Percentiles rank a stretch among this genome's conserved stretches.
Evolutionary conservation across 2,888 invertebrate genomes (phyloP).

Genomic region (Zelleria hepariella): DNA sequence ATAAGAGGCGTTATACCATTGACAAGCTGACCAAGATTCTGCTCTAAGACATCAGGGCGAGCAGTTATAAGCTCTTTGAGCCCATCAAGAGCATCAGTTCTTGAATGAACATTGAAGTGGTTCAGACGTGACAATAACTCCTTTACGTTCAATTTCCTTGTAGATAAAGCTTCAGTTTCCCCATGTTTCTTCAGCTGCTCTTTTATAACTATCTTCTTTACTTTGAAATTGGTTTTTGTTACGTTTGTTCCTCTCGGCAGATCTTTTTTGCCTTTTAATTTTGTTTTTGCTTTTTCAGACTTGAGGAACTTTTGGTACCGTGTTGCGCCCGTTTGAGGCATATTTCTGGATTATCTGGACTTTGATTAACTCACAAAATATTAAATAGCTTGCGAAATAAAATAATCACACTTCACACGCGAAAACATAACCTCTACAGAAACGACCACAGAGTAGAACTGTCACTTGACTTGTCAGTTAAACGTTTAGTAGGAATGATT

Average conservation of each 20-base stretch:
- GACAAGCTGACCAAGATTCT: constrained; percentile 77
- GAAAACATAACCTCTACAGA: not conserved
- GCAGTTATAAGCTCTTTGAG: constrained; percentile 65
- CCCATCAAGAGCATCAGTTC: constrained; percentile 76
- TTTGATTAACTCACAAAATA: too few species aligned
- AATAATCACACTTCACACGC: not conserved
- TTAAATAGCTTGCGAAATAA: not conserved
- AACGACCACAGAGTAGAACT: too few species aligned
- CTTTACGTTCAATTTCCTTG: constrained; percentile 78
- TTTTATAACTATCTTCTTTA: constrained; percentile 86
- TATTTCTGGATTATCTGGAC: constrained; percentile 14
- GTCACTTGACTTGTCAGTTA: not conserved
- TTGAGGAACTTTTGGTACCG: constrained; percentile 82
- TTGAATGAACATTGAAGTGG: constrained; percentile 81
- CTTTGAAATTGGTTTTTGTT: constrained; percentile 90
- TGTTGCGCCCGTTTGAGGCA: constrained; percentile 65
- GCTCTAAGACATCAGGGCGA: constrained; percentile 50
- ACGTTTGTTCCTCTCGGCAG: constrained; percentile 91
- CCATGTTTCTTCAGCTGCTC: constrained; percentile 78
- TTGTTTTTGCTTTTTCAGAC: constrained; percentile 90
- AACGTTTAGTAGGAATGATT: not conserved
- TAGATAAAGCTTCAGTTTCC: constrained; percentile 72
- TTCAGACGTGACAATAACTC: constrained; percentile 79
- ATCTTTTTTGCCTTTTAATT: constrained; percentile 83
- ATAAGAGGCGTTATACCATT: constrained; percentile 78